Percentiles rank a stretch among this genome's conserved stretches.
Evolutionary conservation across 2,888 invertebrate species (phyloP).

Genomic region (Trissolcus brochymenae): DNA sequence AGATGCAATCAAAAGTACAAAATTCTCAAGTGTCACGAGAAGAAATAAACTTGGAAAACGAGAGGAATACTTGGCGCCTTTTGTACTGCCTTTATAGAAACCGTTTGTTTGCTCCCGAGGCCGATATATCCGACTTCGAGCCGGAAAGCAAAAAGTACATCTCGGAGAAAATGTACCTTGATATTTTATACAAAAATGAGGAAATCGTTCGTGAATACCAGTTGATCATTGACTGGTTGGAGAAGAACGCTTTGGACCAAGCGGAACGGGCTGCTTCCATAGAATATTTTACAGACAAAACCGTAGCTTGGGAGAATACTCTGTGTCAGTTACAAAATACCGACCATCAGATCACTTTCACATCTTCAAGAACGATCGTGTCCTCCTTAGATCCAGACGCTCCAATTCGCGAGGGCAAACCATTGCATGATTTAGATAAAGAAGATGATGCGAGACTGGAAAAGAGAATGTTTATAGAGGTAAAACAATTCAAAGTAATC

Average conservation of each 20-base stretch:
- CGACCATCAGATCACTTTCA: conserved; percentile 79
- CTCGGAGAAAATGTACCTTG: conserved; percentile 81
- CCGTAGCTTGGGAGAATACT: conserved; percentile 94
- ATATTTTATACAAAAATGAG: conserved; percentile 80
- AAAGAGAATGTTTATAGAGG: conserved; percentile 74
- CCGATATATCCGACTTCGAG: conserved; percentile 64
- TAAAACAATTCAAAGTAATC: conserved; percentile 27
- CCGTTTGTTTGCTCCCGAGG: conserved; percentile 79
- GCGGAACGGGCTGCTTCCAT: conserved; percentile 77
- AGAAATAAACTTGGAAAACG: conserved; percentile 81
- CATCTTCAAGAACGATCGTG: conserved; percentile 80
- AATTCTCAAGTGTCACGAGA: conserved; percentile 66
- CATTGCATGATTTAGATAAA: conserved; percentile 90
- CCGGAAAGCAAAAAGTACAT: conserved; percentile 62
- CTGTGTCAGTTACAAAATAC: conserved; percentile 83
- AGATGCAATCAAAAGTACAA: conserved; percentile 73
- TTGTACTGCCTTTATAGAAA: conserved; percentile 89
- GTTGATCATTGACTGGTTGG: conserved; percentile 94
- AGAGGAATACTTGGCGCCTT: conserved; percentile 93
- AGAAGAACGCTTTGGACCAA: conserved; percentile 84
- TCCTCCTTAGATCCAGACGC: conserved; percentile 93
- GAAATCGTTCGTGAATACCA: conserved; percentile 83
- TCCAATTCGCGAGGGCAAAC: conserved; percentile 85
- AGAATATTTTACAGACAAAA: conserved; percentile 87
- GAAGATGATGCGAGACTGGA: conserved; percentile 83